phyloP scores from a whole-genome alignment of 2,888 invertebrate species.

The Parasteatoda lunata region DNA sequence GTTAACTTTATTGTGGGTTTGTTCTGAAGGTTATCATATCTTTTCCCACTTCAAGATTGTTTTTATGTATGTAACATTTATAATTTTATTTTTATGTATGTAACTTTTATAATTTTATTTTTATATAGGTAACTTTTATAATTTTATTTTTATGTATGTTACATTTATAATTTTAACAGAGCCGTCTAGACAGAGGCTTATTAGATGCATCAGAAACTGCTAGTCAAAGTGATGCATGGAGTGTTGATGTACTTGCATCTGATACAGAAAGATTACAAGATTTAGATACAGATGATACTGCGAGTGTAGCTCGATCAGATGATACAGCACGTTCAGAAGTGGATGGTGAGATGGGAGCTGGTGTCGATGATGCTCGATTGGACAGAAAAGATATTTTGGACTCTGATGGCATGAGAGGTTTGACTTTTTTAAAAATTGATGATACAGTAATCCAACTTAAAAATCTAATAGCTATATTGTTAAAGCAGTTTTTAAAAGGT shows the following conservation, averaged over 20 bases:
- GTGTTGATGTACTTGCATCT: conserved; percentile 94
- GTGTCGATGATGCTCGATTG: conserved; percentile 46
- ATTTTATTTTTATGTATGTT: not conserved
- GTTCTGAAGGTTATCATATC: too few relatives aligned
- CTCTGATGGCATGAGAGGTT: conserved; percentile 47
- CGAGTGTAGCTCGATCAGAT: conserved; percentile 79
- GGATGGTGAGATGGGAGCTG: conserved; percentile 44
- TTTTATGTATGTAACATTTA: too few relatives aligned
- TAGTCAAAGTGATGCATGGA: conserved; percentile 95
- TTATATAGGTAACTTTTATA: too few relatives aligned
- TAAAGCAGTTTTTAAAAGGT: too few relatives aligned
- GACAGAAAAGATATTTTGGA: conserved; percentile 57
- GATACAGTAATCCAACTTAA: too few relatives aligned
- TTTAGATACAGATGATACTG: conserved; percentile 82
- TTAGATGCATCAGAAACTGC: conserved; percentile 86
- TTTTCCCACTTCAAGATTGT: too few relatives aligned
- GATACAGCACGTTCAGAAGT: conserved; percentile 69
- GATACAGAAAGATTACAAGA: conserved; percentile 94
- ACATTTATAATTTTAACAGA: conserved; percentile 13
- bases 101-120: too few relatives aligned
- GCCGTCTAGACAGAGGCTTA: conserved; percentile 46
- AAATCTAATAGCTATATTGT: too few relatives aligned
- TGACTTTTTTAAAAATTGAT: too few relatives aligned
- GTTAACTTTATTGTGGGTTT: too few relatives aligned
- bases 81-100: too few relatives aligned